phyloP scores from a whole-genome alignment of 2,888 invertebrate species.

The Heliconius cydno region DNA sequence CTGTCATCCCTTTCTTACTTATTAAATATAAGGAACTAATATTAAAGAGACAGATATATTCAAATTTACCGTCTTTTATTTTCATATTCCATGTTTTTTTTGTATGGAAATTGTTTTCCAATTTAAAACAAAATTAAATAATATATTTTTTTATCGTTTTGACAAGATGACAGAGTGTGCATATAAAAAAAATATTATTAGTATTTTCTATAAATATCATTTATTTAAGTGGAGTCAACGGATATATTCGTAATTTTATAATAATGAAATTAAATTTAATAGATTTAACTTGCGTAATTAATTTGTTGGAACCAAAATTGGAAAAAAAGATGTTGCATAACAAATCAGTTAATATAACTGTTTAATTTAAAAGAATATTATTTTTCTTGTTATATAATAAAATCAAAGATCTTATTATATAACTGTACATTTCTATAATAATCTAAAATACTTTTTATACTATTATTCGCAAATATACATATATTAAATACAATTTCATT shows the following conservation, averaged over 20 bases:
- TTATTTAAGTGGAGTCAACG: background rate
- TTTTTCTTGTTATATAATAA: too few relatives aligned
- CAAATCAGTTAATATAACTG: background rate
- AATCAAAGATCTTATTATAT: too few relatives aligned
- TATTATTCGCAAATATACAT: background rate
- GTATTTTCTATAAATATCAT: background rate
- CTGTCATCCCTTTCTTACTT: background rate
- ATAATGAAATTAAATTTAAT: background rate
- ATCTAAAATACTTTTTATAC: background rate
- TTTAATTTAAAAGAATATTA: too few relatives aligned
- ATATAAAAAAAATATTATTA: background rate
- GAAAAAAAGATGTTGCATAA: background rate
- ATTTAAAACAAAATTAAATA: background rate
- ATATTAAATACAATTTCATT: background rate
- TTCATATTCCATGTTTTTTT: background rate
- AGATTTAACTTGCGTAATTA: background rate
- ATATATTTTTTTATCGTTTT: background rate
- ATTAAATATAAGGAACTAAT: background rate
- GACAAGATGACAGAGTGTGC: background rate
- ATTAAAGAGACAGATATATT: background rate
- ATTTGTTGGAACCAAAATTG: background rate
- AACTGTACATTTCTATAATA: too few relatives aligned
- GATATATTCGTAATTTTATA: background rate
- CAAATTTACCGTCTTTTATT: background rate
- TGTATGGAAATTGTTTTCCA: background rate